Evolutionary conservation across 2,888 invertebrate genomes (phyloP).

Genomic region (Zhuqinia jingwanae): DNA sequence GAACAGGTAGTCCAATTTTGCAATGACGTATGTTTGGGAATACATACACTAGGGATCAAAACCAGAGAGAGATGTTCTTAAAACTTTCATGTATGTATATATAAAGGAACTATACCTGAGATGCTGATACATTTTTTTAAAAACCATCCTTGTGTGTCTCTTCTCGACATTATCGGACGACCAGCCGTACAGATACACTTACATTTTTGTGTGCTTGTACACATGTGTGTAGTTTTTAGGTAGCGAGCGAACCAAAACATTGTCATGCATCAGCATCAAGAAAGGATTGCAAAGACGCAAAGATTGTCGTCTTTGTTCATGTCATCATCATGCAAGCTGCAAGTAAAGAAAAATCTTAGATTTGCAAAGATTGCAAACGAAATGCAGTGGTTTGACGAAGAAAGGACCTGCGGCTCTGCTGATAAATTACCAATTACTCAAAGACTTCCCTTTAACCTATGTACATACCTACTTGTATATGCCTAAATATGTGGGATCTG

Average conservation of each 20-base stretch:
- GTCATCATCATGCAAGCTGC: too few relatives aligned
- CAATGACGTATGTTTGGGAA: not conserved
- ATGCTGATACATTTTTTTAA: too few relatives aligned
- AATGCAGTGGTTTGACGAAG: not conserved
- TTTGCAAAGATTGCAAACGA: conserved; percentile 11
- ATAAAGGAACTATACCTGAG: too few relatives aligned
- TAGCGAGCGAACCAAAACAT: not conserved
- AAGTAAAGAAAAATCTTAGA: not conserved
- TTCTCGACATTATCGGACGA: too few relatives aligned
- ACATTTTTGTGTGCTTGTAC: too few relatives aligned
- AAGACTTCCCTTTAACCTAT: not conserved
- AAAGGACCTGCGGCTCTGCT: too few relatives aligned
- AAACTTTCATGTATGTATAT: too few relatives aligned
- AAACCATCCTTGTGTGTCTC: too few relatives aligned
- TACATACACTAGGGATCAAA: too few relatives aligned
- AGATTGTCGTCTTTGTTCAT: conserved; percentile 2
- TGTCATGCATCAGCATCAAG: not conserved
- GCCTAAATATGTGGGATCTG: not conserved
- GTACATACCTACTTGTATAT: not conserved
- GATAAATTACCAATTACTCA: not conserved
- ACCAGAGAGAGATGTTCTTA: too few relatives aligned
- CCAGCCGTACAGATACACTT: too few relatives aligned
- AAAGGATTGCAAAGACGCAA: not conserved
- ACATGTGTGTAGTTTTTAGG: too few relatives aligned
- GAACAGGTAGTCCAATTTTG: conserved; percentile 19